A percentile compares a stretch with the other conserved stretches of the same genome.
phyloP scores from a whole-genome alignment of 1,140 invertebrate genomes.

The Physella acuta region DNA sequence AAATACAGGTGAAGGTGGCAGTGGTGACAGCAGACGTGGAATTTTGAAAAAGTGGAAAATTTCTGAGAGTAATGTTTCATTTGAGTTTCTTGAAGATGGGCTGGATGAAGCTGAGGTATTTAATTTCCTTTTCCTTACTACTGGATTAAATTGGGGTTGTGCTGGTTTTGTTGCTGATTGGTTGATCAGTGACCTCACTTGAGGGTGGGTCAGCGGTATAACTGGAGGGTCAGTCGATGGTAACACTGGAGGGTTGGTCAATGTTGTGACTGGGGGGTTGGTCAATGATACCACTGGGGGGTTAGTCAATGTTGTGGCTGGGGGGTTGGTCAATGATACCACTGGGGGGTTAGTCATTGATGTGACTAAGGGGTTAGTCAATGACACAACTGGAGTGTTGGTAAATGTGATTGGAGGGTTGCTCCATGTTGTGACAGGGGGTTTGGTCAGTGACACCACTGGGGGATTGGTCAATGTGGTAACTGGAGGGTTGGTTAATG shows the following conservation, averaged over 20 bases:
- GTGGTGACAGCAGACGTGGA: slow-evolving; percentile 2
- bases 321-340: not conserved
- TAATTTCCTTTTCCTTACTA: not conserved
- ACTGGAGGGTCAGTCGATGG: not conserved
- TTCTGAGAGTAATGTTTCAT: not conserved
- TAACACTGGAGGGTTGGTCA: not conserved
- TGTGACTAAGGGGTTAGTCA: not conserved
- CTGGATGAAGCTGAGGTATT: not conserved
- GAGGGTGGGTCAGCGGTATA: not conserved
- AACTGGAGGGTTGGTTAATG: not conserved
- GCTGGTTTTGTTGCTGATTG: too few species aligned
- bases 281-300: not conserved
- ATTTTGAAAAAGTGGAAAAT: slow-evolving; percentile 16
- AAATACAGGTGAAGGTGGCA: slow-evolving; percentile 4
- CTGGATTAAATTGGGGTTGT: too few species aligned
- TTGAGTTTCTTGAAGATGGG: too few species aligned
- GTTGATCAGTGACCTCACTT: not conserved
- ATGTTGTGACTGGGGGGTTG: not conserved
- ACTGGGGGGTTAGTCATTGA: not conserved
- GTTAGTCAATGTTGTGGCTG: not conserved
- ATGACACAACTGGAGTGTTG: not conserved
- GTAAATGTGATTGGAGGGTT: not conserved
- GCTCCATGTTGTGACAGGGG: not conserved
- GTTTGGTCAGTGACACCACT: not conserved
- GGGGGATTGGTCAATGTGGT: not conserved